These are phyloP conservation scores for Streblospio benedicti DNA, from an alignment of 1,140 invertebrate genomes.

Conservation along the genomic window DNA sequence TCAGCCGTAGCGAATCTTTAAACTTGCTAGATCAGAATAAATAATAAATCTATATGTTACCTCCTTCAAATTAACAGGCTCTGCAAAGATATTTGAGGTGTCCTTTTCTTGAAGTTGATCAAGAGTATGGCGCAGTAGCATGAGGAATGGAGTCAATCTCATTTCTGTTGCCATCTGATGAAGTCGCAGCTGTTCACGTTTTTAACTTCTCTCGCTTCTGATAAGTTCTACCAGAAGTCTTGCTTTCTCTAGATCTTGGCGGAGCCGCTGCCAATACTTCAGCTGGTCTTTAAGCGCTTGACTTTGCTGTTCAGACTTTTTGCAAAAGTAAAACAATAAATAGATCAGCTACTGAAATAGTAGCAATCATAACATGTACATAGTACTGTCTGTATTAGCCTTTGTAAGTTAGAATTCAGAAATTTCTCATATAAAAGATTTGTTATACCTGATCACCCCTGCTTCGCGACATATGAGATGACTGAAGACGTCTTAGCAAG, in stretches of 20 bases:
- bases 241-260: conserved; percentile 88
- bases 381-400: no score
- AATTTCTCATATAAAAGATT: no score
- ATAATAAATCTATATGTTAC: no score
- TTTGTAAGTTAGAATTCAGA: no score
- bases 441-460: no score
- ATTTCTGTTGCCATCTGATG: conserved; percentile 67
- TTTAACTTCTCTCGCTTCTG: conserved; percentile 87
- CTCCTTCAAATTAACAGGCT: conserved; percentile 83
- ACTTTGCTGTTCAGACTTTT: conserved; percentile 37
- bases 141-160: conserved; percentile 66
- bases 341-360: no score
- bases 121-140: conserved; percentile 60
- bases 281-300: conserved; percentile 66
- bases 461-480: conserved; percentile 14
- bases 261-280: conserved; percentile 87
- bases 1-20: no score
- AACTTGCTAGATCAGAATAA: no score
- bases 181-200: conserved; percentile 72
- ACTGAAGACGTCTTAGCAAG: conserved; percentile 58
- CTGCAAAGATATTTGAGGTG: conserved; percentile 76
- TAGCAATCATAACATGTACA: no score
- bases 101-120: conserved; percentile 71
- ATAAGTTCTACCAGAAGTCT: conserved; percentile 87
- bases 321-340: background rate